These are phyloP conservation scores for Dipodomys spectabilis DNA, from an alignment of 2,113 vertebrate species.

Conservation along the genomic window DNA sequence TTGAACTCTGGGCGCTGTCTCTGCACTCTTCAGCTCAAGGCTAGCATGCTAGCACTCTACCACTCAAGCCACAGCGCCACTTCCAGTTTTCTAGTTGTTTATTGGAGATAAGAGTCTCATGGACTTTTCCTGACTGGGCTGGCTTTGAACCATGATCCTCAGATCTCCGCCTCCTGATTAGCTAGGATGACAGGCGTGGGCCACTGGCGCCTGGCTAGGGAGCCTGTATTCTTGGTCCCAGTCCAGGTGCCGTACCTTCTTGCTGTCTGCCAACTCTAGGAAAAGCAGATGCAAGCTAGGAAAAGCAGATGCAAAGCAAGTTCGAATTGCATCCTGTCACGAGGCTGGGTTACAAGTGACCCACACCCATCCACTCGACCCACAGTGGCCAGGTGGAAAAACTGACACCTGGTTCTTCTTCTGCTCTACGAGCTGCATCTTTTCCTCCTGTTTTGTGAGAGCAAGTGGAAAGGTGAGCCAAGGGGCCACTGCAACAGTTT, in stretches of 20 bases:
- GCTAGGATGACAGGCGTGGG: no score
- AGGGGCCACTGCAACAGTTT: not conserved
- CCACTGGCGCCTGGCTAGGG: no score
- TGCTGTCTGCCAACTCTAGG: not conserved
- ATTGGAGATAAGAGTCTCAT: no score
- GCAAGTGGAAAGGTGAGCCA: not conserved
- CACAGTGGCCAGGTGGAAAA: not conserved
- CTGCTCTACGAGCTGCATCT: not conserved
- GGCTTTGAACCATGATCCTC: no score
- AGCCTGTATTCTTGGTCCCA: no score
- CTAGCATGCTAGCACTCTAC: no score
- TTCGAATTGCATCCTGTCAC: not conserved
- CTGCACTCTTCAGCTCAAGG: no score
- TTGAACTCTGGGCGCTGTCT: no score
- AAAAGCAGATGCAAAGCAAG: slow-evolving; percentile 64
- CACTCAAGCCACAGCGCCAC: no score
- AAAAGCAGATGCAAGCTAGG: slow-evolving; percentile 62
- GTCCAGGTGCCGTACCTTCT: not conserved
- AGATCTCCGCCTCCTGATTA: no score
- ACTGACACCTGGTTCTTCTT: not conserved
- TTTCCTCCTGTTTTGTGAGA: not conserved
- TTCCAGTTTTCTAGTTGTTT: no score
- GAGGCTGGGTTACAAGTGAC: not conserved
- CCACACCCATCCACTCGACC: not conserved
- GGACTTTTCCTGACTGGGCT: no score